Percentiles rank a stretch among this genome's conserved stretches.
Evolutionary conservation across 1,140 invertebrate species (phyloP).

Genomic region (Scaptomyza pallida): DNA sequence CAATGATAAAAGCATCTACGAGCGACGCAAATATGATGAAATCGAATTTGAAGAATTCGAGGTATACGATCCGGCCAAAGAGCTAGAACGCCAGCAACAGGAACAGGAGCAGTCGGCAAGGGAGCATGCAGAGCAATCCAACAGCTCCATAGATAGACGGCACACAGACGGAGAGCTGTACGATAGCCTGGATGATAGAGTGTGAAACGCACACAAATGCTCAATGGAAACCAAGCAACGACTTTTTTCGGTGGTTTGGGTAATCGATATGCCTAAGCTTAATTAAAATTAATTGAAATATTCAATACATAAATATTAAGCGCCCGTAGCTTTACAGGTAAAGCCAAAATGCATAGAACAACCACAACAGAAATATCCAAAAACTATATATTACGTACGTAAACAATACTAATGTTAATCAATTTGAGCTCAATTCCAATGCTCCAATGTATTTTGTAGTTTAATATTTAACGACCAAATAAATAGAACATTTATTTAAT

Average conservation of each 20-base stretch:
- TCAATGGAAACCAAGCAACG: slow-evolving; percentile 49
- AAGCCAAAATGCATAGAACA: slow-evolving; percentile 59
- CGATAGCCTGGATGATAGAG: slow-evolving; percentile 76
- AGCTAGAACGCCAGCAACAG: slow-evolving; percentile 27
- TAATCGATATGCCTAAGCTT: slow-evolving; percentile 38
- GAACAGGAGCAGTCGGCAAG: slow-evolving; percentile 18
- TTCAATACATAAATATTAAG: slow-evolving; percentile 25
- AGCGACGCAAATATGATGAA: slow-evolving; percentile 88
- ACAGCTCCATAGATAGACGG: slow-evolving; percentile 10
- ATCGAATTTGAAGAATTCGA: slow-evolving; percentile 94
- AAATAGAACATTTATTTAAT: slow-evolving; percentile 65
- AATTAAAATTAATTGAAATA: not conserved
- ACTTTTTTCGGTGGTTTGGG: slow-evolving; percentile 49
- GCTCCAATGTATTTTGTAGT: slow-evolving; percentile 25
- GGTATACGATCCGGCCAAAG: slow-evolving; percentile 85
- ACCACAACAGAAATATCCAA: slow-evolving; percentile 54
- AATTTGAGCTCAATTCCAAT: slow-evolving; percentile 15
- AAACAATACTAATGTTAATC: slow-evolving; percentile 19
- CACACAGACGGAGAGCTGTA: slow-evolving; percentile 67
- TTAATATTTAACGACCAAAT: slow-evolving; percentile 54
- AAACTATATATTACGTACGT: slow-evolving; percentile 46
- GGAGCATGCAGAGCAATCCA: slow-evolving; percentile 8
- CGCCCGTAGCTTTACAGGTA: slow-evolving; percentile 61
- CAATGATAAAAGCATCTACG: slow-evolving; percentile 84
- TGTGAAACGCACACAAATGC: slow-evolving; percentile 57